Evolutionary conservation across 2,113 vertebrate species (phyloP), one percentile per base, ranked within the genome.

Genomic region (Poecile atricapillus): DNA sequence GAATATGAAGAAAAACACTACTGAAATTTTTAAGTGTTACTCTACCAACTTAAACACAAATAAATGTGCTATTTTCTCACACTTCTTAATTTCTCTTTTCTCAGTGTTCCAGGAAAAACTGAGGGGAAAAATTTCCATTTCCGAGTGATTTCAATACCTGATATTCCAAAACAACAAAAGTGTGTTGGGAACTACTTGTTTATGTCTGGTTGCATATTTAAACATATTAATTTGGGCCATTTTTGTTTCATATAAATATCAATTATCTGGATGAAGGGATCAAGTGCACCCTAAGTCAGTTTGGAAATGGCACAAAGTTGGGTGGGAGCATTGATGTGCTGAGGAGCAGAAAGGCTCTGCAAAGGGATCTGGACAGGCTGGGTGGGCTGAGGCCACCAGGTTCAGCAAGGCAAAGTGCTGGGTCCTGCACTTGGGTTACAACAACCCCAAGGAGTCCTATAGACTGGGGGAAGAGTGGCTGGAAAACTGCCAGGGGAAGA

Each of bases 141-240:
- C n/a, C 18, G 56, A 41, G 3, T 31, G 0, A 53, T 71, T 76
- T 82, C 25, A 64, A 27, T 70, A 35, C 5, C 23, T 65, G 14
- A 2, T 59, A 31, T 83, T 62, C 67, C 62, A 77, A 74, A 83
- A 60, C 7, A n/a, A n/a, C 10, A 41, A 43, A 83, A 55, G 30
- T 37, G 10, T 1, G 0, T 58, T 60, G 10, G 13, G 15, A 56
- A 7, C 12, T 55, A 37, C 10, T 55, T 68, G 33, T n/a, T 3
- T n/a, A 28, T 46, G 11, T 16, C 49, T 46, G 10, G 3, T 24
- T 69, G 5, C n/a, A 62, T 43, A 49, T 52, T 69, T 44, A 19
- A 58, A 56, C 10, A 46, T 28, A 43, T 16, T 65, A 0, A 11
- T 5, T 35, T 7, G 4, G 15, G 3, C 3, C 8, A 39, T 27